Evolutionary conservation across 2,888 invertebrate genomes (phyloP), one percentile per base, ranked within the genome.

Genomic region (Adineta ricciae): DNA sequence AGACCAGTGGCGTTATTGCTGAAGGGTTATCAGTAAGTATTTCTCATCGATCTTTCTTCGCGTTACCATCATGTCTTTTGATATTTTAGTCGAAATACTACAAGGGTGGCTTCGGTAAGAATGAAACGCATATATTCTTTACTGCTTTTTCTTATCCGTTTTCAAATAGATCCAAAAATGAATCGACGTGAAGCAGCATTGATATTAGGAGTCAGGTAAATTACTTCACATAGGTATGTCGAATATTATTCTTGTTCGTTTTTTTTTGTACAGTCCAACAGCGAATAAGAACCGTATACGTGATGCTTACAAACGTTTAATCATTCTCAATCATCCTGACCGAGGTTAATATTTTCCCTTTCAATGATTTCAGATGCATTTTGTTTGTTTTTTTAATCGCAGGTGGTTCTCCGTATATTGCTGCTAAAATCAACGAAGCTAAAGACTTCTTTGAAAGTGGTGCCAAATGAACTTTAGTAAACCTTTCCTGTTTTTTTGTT

Each of bases 351-450:
- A 46, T 46, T 8, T 46, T 46, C 5, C 46, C 11, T 5, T 50
- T 50, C 19, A 46, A 27, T 9, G 2, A 56, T n/a, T n/a, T n/a
- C n/a, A n/a, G n/a, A 54, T 56, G 11, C 14, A n/a, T 27, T 0
- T 56, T 24, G n/a, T n/a, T 24, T 19, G 5, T 73, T 4, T 73
- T 27, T 27, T 11, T 50, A 5, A 21, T 52, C 3, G 8, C 27
- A 78, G 97, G 97, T 50, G 99, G 99, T 19, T 99, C 98, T 7
- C 98, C 98, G 0, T 95, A 97, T 88, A 91, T 99, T 86, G 98
- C 98, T 86, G 95, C 98, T 11, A 99, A 99, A 93, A 97, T 99
- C 87, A 99, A 98, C 90, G 97, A 99, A 92, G 99, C 98, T 0
- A 99, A 99, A 91, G 98, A 98, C 91, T 92, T 95, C 9, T 27